These are phyloP conservation scores for Acanthisitta chloris DNA, from an alignment of 2,113 vertebrate species.

Conservation along the genomic window DNA sequence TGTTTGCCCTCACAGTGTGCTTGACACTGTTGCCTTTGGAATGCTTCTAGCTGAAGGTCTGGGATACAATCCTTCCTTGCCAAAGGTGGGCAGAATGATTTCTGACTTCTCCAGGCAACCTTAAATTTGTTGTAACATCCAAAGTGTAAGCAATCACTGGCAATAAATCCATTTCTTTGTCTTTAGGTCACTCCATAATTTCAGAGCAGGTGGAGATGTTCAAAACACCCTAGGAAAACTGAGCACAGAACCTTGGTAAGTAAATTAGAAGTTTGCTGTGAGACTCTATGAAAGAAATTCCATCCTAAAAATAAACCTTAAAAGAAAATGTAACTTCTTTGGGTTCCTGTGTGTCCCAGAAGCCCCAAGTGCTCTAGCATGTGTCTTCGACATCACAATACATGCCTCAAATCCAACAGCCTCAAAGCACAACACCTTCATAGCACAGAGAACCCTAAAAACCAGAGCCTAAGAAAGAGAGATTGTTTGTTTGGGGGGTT, in stretches of 20 bases:
- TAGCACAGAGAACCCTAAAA: neutral
- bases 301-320: neutral
- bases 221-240: neutral
- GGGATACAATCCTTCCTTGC: neutral
- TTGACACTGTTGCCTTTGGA: neutral
- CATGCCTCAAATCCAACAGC: neutral
- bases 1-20: neutral
- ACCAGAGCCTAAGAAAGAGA: neutral
- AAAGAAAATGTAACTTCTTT: neutral
- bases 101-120: neutral
- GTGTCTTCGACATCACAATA: neutral
- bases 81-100: neutral
- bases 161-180: neutral
- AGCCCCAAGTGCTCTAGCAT: neutral
- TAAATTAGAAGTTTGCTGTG: neutral
- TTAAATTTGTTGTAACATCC: neutral
- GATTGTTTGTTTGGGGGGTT: rapidly evolving
- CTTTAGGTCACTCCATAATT: neutral
- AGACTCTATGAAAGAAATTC: neutral
- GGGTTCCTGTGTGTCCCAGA: neutral
- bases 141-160: neutral
- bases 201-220: neutral
- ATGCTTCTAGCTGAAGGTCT: neutral
- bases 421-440: neutral
- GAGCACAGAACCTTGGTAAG: neutral